These are phyloP conservation scores for Subacronicta megacephala DNA, from an alignment of 2,888 invertebrate genomes.

Conservation along the genomic window DNA sequence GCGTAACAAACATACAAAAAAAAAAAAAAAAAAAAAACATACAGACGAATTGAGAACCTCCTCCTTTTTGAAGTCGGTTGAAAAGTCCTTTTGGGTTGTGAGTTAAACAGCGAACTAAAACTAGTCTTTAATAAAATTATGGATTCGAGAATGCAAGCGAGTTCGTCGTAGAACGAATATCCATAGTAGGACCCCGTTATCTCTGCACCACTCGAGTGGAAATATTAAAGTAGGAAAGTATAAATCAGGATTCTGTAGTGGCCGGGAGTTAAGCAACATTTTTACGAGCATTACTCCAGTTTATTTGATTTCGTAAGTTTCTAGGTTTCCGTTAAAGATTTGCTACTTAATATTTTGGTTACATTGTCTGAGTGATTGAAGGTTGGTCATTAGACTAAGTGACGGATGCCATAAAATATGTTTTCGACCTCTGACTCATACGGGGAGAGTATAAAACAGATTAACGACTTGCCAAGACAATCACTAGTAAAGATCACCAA, in stretches of 20 bases:
- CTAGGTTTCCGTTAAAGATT: conserved; percentile 39
- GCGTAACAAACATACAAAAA: no score
- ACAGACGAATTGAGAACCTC: no score
- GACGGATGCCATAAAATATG: not conserved
- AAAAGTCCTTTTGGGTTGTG: no score
- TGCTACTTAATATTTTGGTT: conserved; percentile 45
- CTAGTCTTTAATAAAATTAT: no score
- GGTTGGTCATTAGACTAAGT: conserved; percentile 3
- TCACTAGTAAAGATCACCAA: no score
- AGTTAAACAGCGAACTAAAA: no score
- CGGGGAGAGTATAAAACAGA: no score
- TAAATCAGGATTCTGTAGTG: conserved; percentile 63
- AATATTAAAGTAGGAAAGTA: conserved; percentile 63
- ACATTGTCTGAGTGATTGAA: conserved; percentile 43
- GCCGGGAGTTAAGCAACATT: conserved; percentile 62
- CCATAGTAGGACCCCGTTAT: conserved; percentile 52
- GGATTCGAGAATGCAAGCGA: conserved; percentile 20
- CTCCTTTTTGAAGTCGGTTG: no score
- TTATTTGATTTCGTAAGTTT: conserved; percentile 55
- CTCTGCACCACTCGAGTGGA: conserved; percentile 54
- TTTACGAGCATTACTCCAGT: conserved; percentile 57
- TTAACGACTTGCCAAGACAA: no score
- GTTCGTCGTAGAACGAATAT: conserved; percentile 19
- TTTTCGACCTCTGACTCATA: not conserved
- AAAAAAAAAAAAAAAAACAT: no score